A percentile compares a stretch with the other conserved stretches of the same genome.
These are phyloP conservation scores for Empidonax traillii DNA, from an alignment of 2,113 vertebrate species.

Conservation along the genomic window DNA sequence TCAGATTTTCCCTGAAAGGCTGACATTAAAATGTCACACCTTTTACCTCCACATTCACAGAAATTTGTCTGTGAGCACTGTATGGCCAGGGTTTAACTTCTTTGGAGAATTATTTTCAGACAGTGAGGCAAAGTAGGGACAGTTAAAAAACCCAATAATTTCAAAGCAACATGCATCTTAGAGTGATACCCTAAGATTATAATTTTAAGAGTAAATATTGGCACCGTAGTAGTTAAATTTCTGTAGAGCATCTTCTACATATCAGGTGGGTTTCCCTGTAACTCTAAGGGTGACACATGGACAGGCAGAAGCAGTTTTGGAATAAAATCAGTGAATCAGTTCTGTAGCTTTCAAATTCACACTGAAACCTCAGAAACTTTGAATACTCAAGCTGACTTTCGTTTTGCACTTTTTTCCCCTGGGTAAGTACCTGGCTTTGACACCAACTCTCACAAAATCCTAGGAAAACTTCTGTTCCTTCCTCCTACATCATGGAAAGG, in stretches of 20 bases:
- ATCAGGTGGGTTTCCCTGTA: neutral
- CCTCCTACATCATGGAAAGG: fast-evolving
- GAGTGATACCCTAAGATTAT: neutral
- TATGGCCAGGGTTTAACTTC: neutral
- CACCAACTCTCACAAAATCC: neutral
- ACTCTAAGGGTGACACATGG: neutral
- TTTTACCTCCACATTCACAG: neutral
- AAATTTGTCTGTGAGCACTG: neutral
- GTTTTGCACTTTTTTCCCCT: neutral
- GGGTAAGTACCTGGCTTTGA: neutral
- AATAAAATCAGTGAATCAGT: neutral
- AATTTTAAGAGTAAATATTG: neutral
- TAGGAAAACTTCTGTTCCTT: neutral
- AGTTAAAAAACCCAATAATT: neutral
- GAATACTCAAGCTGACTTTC: neutral
- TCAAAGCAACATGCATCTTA: neutral
- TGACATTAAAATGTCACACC: neutral
- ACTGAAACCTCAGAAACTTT: neutral
- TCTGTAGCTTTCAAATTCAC: neutral
- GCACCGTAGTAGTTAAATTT: neutral
- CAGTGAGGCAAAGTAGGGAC: neutral
- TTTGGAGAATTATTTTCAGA: neutral
- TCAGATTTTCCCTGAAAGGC: neutral
- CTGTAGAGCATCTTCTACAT: neutral
- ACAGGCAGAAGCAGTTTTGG: neutral